Conservation (phyloP, 2,113 vertebrate genomes). For the Archilochus colubris region DNA sequence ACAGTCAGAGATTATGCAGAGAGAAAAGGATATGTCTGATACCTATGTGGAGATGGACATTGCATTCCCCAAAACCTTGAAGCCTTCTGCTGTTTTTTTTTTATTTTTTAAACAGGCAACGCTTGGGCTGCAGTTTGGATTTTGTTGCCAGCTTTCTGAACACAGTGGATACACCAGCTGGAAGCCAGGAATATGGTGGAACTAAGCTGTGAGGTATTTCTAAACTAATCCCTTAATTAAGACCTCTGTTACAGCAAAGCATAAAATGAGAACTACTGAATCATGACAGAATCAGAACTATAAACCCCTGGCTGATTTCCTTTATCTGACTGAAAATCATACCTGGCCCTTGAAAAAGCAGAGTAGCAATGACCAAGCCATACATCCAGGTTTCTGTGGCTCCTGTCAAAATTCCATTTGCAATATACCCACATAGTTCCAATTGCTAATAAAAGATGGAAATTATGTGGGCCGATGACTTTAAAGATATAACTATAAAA, state of each 20-base stretch:
- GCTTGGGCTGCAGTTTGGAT: neutral
- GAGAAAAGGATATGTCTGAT: neutral
- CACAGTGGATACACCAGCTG: neutral
- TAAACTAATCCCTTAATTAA: neutral
- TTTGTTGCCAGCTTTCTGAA: neutral
- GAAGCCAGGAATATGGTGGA: rapidly evolving
- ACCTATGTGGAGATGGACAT: neutral
- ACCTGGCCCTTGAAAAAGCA: neutral
- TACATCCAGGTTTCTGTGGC: neutral
- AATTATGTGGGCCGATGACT: neutral
- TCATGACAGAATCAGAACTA: neutral
- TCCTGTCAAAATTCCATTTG: neutral
- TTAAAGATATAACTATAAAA: neutral
- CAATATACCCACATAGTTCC: neutral
- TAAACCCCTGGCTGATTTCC: neutral
- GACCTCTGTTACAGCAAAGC: neutral
- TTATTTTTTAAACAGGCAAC: neutral
- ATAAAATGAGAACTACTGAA: neutral
- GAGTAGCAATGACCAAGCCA: neutral
- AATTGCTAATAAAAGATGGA: neutral
- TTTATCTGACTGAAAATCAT: neutral
- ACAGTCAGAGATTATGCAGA: neutral
- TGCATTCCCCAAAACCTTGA: neutral
- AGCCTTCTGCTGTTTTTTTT: neutral
- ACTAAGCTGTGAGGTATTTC: neutral